Base-by-base conservation (phyloP, 2,888 invertebrate species). In the Heliconius ismenius region DNA sequence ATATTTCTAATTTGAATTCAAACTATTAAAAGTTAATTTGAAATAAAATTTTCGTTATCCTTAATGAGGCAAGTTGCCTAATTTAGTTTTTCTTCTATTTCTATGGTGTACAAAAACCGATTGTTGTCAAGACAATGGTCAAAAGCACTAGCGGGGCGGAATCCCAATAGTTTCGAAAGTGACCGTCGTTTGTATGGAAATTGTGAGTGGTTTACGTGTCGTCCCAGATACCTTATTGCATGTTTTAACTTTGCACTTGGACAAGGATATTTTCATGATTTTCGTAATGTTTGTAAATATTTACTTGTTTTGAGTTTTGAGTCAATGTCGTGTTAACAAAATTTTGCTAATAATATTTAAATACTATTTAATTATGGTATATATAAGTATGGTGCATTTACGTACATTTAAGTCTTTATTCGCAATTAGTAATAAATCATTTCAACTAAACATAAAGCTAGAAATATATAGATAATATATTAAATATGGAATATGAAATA, bases 121-220 rank as follows among this genome's bases (percentile, higher is more conserved):
- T 83, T 84, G 84, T 83, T 81, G 78, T 72, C 75, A 76, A 85
- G 85, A 91, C 90, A 92, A 91, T 92, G 87, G 89, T 84, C 82
- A 87, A 87, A 88, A 86, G 85, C 83, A 86, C 85, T 86, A 81
- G 86, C 86, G 81, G 83, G 82, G 82, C 86, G 86, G 89, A 89
- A 90, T 89, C 88, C 88, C 88, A 90, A 89, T 89, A 85, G 85
- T 91, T 93, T 93, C 91, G 93, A 93, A 93, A 92, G 92, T 89
- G 90, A 85, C 89, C 88, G 91, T 90, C 87, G 90, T 92, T 91
- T 90, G 89, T 90, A 91, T 93, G 92, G 91, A 90, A 91, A 92
- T 92, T 87, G 88, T 86, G 81, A 79, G 83, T 83, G 79, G 82
- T 85, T 89, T 89, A 88, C 89, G 87, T 87, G 89, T 85, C 86